phyloP scores from a whole-genome alignment of 2,888 invertebrate species.

The Pyrochroa serraticornis region DNA sequence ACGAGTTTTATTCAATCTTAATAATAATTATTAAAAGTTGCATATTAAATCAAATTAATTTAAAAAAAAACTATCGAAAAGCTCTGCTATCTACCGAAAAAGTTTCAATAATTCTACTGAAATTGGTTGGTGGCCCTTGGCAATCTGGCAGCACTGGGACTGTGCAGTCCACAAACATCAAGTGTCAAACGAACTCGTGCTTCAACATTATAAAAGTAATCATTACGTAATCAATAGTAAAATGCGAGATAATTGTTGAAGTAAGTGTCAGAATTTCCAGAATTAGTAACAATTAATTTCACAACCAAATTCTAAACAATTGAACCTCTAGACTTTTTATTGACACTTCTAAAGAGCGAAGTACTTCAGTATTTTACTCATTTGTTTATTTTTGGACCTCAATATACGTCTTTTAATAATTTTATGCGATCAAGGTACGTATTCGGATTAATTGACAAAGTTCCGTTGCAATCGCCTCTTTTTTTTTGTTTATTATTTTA shows the following conservation, averaged over 20 bases:
- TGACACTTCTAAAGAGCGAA: conserved; percentile 5
- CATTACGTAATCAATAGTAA: conserved; percentile 29
- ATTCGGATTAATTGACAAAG: not conserved
- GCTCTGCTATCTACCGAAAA: too few relatives aligned
- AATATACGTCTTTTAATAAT: conserved; percentile 24
- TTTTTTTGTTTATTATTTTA: conserved; percentile 25
- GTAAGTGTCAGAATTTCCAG: not conserved
- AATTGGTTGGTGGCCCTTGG: too few relatives aligned
- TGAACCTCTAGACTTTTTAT: conserved; percentile 5
- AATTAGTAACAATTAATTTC: conserved; percentile 11
- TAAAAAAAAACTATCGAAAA: too few relatives aligned
- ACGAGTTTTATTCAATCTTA: too few relatives aligned
- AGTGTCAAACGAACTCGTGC: conserved; percentile 3
- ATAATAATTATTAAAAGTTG: too few relatives aligned
- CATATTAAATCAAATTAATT: too few relatives aligned
- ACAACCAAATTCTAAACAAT: conserved; percentile 11
- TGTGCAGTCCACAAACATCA: too few relatives aligned
- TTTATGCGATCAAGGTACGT: conserved; percentile 22
- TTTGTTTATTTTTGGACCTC: conserved; percentile 36
- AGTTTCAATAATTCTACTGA: too few relatives aligned
- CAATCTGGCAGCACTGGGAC: too few relatives aligned
- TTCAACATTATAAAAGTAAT: conserved; percentile 14
- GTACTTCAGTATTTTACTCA: conserved; percentile 27
- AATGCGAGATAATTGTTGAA: conserved; percentile 12
- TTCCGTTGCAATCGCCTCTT: not conserved